Evolutionary conservation across 2,113 vertebrate species (phyloP), one percentile per base, ranked within the genome.

Genomic region (Sturnira hondurensis): DNA sequence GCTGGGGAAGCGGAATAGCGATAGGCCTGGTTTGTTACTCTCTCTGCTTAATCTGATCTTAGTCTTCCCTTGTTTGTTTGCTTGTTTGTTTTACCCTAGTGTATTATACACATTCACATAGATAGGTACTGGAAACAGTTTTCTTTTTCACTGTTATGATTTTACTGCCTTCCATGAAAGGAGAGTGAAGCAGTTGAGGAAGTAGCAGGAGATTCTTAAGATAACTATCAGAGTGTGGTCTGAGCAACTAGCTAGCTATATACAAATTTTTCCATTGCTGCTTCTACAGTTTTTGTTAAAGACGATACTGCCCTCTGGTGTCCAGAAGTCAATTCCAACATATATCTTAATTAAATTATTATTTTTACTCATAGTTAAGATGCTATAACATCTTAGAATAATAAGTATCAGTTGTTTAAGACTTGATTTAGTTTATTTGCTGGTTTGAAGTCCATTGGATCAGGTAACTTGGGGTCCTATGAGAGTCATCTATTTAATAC

Each of bases 221-320:
- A 61, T 43, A 92, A 38, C 24, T 80, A 5, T 94, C 38, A 68
- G 54, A 68, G 24, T 81, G 31, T 96, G 16, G 2, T 63, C 47
- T 88, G 38, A 91, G 45, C 82, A 67, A 67, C 36, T n/a, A n/a
- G n/a, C n/a, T 82, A 85, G n/a, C 20, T 86, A 22, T 80, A 1
- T 73, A 28, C 81, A 77, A 50, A 87, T 90, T 58, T 89, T 36
- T 87, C 71, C 20, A 41, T 14, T 4, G 4, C 43, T 28, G 52
- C 28, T 91, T 4, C 22, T 89, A 33, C 36, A 38, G 45, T 63
- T 78, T 83, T 96, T 33, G n/a, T 78, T 91, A 84, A 96, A 82
- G 89, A 16, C 97, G 98, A 89, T 33, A 90, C 97, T 98, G 98
- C 98, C 98, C 97, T 97, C 98, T 98, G 3, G 96, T 98, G 98